A percentile compares a stretch with the other conserved stretches of the same genome.
Evolutionary conservation across 2,113 vertebrate species (phyloP).

Genomic region (Ammospiza nelsoni): DNA sequence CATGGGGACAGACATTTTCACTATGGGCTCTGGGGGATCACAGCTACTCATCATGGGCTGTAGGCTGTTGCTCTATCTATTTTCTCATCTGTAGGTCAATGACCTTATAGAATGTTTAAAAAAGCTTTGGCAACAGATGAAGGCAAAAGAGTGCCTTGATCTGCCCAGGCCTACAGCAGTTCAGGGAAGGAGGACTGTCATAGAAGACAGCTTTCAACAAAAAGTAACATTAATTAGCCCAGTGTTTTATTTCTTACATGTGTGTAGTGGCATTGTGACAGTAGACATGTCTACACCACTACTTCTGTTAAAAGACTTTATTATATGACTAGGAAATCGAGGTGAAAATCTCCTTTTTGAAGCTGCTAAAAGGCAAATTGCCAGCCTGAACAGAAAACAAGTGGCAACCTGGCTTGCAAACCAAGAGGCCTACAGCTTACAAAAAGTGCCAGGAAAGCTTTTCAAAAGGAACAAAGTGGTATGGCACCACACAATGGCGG

Average conservation of each 20-base stretch:
- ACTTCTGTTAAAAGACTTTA: neutral
- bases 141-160: neutral
- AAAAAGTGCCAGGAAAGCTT: neutral
- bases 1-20: neutral
- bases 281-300: neutral
- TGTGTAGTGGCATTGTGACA: neutral
- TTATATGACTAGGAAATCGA: neutral
- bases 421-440: neutral
- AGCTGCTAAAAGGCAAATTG: neutral
- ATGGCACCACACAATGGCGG: neutral
- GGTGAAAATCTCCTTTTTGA: neutral
- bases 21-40: neutral
- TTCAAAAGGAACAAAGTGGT: neutral
- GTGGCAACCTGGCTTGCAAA: neutral
- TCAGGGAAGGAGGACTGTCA: neutral
- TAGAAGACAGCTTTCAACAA: neutral
- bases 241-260: neutral
- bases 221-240: neutral
- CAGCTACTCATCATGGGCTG: rapidly evolving
- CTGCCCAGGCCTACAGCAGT: neutral
- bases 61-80: neutral
- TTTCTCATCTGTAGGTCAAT: neutral
- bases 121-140: neutral
- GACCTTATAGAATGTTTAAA: neutral
- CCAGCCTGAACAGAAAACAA: neutral